A percentile compares a stretch with the other conserved stretches of the same genome.
phyloP scores from a whole-genome alignment of 1,140 invertebrate species.

The Cardiocondyla obscurior region DNA sequence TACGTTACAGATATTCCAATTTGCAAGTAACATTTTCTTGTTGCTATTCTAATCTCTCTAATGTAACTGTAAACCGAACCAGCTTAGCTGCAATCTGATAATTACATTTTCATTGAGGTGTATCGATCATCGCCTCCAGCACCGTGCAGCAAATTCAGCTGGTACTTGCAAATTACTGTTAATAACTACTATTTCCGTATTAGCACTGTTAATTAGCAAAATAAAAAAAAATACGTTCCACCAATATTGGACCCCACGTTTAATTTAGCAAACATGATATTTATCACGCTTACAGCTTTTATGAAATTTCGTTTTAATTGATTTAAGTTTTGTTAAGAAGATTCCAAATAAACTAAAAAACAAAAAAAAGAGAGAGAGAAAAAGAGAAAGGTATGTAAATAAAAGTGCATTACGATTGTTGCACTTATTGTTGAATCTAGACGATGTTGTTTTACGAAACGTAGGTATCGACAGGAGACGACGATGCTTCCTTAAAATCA shows the following conservation, averaged over 20 bases:
- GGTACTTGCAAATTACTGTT: conserved; percentile 39
- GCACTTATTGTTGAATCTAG: conserved; percentile 5
- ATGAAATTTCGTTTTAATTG: background rate
- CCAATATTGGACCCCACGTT: background rate
- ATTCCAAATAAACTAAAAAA: background rate
- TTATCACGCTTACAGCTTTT: background rate
- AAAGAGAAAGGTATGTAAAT: too few species aligned
- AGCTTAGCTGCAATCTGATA: conserved; percentile 28
- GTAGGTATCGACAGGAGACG: background rate
- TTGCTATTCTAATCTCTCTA: conserved; percentile 15
- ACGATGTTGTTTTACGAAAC: conserved; percentile 1
- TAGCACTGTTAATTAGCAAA: background rate
- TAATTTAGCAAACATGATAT: background rate
- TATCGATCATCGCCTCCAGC: conserved; percentile 21
- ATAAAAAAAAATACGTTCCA: background rate
- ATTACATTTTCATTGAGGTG: conserved; percentile 48
- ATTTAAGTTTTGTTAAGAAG: background rate
- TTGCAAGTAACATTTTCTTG: background rate
- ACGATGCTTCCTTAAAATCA: conserved; percentile 35
- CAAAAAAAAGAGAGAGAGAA: too few species aligned
- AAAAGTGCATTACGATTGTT: background rate
- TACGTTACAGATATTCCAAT: background rate
- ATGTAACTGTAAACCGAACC: background rate
- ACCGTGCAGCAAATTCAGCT: conserved; percentile 19
- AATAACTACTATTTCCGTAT: conserved; percentile 6